Conservation (phyloP, 2,888 invertebrate genomes). For the Acleris literana region DNA sequence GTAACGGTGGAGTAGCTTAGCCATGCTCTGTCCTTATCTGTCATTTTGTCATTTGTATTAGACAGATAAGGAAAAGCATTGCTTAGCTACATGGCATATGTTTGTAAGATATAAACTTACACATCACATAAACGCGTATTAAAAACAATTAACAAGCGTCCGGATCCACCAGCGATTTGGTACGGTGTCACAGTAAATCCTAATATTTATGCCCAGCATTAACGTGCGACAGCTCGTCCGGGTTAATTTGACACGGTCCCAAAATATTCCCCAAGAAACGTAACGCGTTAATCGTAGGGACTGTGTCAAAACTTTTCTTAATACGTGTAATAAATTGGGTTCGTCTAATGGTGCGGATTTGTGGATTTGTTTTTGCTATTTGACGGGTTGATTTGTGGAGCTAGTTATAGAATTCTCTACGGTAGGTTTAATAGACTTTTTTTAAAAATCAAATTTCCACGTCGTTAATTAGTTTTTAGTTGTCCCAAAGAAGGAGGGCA, state of each 20-base stretch:
- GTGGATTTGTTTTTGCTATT: slow-evolving; percentile 19
- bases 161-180: neutral
- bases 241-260: slow-evolving; percentile 38
- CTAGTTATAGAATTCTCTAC: neutral
- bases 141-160: neutral
- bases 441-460: too few relatives aligned
- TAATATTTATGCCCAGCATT: slow-evolving; percentile 32
- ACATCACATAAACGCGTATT: too few relatives aligned
- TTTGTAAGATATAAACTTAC: too few relatives aligned
- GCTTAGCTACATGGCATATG: too few relatives aligned
- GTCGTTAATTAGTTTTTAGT: too few relatives aligned
- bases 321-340: slow-evolving; percentile 20
- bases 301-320: slow-evolving; percentile 16
- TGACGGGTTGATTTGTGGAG: slow-evolving; percentile 9
- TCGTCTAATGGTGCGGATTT: slow-evolving; percentile 28
- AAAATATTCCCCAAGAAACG: slow-evolving; percentile 35
- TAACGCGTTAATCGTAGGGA: slow-evolving; percentile 31
- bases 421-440: neutral
- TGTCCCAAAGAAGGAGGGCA: too few relatives aligned
- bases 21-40: too few relatives aligned
- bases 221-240: slow-evolving; percentile 5
- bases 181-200: slow-evolving; percentile 36
- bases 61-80: too few relatives aligned
- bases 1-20: too few relatives aligned
- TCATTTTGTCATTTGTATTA: too few relatives aligned